Evolutionary conservation across 2,797 vertebrate genomes (phyloP).

Genomic region (Megaceryle alcyon): DNA sequence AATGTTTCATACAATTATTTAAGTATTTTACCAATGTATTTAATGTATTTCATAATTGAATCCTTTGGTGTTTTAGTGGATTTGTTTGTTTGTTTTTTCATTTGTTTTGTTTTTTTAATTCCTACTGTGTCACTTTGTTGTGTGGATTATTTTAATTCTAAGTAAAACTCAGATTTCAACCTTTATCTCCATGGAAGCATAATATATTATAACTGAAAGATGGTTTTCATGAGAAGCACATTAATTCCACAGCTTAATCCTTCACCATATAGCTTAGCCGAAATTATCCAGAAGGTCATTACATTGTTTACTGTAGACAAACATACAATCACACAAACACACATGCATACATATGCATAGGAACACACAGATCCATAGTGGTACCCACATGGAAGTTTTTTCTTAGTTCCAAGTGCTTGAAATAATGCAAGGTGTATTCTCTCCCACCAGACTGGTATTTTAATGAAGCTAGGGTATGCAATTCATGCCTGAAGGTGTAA

Average conservation of each 20-base stretch:
- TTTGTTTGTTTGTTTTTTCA: background rate
- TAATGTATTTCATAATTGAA: background rate
- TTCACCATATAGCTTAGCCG: background rate
- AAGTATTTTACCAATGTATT: background rate
- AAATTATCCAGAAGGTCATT: background rate
- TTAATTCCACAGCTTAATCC: background rate
- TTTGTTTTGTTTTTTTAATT: background rate
- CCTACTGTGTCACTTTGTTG: background rate
- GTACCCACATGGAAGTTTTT: accelerated
- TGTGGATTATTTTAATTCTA: background rate
- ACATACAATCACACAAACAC: background rate
- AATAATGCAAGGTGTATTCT: background rate
- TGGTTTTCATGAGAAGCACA: background rate
- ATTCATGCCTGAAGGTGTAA: background rate
- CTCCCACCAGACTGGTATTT: background rate
- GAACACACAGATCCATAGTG: background rate
- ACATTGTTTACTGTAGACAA: background rate
- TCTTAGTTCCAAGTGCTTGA: background rate
- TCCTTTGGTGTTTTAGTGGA: background rate
- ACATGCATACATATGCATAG: no score
- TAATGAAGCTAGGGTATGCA: background rate
- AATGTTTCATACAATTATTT: background rate
- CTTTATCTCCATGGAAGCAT: background rate
- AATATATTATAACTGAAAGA: background rate
- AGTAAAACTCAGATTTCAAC: background rate